Conservation (phyloP, 2,113 vertebrate species). For the Gymnobelideus leadbeateri region DNA sequence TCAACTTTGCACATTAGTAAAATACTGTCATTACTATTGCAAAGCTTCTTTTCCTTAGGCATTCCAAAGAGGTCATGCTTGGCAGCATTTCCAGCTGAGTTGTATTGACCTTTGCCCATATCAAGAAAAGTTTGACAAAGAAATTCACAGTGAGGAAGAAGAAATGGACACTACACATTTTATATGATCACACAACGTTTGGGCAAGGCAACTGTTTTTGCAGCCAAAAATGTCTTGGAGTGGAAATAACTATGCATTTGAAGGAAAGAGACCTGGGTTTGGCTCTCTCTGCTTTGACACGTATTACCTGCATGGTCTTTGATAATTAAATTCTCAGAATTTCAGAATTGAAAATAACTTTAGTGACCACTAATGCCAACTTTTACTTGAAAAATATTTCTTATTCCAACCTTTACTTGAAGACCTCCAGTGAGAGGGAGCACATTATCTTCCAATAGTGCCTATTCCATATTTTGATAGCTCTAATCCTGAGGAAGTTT, state of each 20-base stretch:
- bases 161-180: constrained; percentile 23
- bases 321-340: background rate
- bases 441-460: background rate
- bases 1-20: background rate
- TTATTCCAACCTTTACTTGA: background rate
- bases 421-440: background rate
- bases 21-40: background rate
- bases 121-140: constrained; percentile 52
- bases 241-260: background rate
- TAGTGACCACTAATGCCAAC: background rate
- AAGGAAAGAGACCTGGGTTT: background rate
- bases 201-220: background rate
- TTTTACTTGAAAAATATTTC: background rate
- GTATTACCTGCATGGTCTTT: background rate
- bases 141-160: constrained; percentile 19
- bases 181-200: background rate
- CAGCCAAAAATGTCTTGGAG: background rate
- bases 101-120: constrained; percentile 46
- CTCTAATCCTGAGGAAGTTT: background rate
- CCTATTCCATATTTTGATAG: background rate
- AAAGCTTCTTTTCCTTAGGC: constrained; percentile 1
- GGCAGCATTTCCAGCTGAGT: constrained; percentile 54
- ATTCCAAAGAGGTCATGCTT: constrained; percentile 21
- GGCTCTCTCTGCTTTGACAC: background rate
- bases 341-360: background rate